Conservation (phyloP, 2,113 vertebrate species). For the Scalopus aquaticus region DNA sequence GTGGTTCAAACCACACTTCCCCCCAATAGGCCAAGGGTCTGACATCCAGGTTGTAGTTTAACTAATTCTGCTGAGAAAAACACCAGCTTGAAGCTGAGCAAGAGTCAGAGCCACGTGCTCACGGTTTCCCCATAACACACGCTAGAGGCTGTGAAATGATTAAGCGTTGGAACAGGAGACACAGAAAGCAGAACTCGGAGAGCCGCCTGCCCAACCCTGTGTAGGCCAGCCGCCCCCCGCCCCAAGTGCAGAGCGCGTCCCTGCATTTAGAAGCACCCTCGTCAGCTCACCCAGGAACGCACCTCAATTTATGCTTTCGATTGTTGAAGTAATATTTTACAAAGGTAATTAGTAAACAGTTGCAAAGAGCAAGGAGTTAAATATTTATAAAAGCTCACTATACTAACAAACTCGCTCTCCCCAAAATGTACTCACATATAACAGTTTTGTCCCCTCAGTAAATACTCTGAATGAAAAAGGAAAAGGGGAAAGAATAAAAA, state of each 20-base stretch:
- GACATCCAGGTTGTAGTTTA: conserved; percentile 29
- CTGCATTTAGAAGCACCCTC: conserved; percentile 41
- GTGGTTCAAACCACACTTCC: not conserved
- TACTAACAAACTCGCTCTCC: not conserved
- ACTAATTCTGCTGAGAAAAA: not conserved
- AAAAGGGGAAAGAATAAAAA: not conserved
- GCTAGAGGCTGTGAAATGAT: not conserved
- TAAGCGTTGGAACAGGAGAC: not conserved
- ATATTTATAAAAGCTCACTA: not conserved
- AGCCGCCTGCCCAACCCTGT: too few species aligned
- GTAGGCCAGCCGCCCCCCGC: not conserved
- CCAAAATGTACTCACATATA: not conserved
- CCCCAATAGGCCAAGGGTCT: not conserved
- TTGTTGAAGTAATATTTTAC: conserved; percentile 62
- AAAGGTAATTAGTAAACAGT: conserved; percentile 56
- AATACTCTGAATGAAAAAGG: not conserved
- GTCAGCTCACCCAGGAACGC: conserved; percentile 15
- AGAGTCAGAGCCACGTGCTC: not conserved
- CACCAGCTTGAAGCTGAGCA: not conserved
- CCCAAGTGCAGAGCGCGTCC: not conserved
- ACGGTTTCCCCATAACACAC: not conserved
- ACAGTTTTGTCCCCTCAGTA: not conserved
- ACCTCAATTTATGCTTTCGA: conserved; percentile 58
- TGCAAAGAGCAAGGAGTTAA: conserved; percentile 13
- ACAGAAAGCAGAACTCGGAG: not conserved